These are phyloP conservation scores for Phaonia tiefii DNA, from an alignment of 2,888 invertebrate genomes.

Conservation along the genomic window DNA sequence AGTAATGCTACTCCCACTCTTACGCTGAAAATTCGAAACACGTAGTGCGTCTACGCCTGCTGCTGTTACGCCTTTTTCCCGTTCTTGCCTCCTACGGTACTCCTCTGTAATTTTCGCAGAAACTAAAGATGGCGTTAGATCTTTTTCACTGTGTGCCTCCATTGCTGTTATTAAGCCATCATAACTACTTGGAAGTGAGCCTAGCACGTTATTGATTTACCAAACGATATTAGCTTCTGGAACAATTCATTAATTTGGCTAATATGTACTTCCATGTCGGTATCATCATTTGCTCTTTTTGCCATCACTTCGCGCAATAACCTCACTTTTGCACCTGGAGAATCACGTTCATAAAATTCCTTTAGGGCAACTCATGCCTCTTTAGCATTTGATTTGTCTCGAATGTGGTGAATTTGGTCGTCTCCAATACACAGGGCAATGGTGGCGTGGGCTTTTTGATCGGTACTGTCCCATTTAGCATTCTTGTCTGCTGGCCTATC, in stretches of 20 bases:
- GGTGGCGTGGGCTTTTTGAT: constrained; percentile 47
- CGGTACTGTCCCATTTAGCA: constrained; percentile 23
- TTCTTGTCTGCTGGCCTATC: constrained; percentile 6
- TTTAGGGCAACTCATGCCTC: constrained; percentile 48
- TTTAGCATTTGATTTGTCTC: constrained; percentile 34
- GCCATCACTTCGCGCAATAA: constrained; percentile 61
- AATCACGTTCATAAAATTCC: constrained; percentile 47
- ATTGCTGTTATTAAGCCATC: constrained; percentile 64
- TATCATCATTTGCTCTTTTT: too few species aligned
- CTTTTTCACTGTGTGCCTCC: constrained; percentile 50
- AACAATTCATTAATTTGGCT: constrained; percentile 54
- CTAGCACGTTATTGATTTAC: too few species aligned
- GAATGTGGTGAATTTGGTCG: constrained; percentile 53
- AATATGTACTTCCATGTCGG: too few species aligned
- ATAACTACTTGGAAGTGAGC: too few species aligned
- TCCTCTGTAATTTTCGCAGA: constrained; percentile 56
- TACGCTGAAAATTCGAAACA: too few species aligned
- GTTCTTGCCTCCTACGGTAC: too few species aligned
- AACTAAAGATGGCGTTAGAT: constrained; percentile 44
- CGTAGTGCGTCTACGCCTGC: too few species aligned
- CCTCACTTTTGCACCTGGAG: constrained; percentile 57
- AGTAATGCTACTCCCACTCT: too few species aligned
- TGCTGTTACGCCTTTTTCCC: too few species aligned
- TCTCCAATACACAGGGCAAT: constrained; percentile 53
- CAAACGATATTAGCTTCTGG: constrained; percentile 55